Evolutionary conservation across 2,113 vertebrate species (phyloP).

Genomic region (Apodemus sylvaticus): DNA sequence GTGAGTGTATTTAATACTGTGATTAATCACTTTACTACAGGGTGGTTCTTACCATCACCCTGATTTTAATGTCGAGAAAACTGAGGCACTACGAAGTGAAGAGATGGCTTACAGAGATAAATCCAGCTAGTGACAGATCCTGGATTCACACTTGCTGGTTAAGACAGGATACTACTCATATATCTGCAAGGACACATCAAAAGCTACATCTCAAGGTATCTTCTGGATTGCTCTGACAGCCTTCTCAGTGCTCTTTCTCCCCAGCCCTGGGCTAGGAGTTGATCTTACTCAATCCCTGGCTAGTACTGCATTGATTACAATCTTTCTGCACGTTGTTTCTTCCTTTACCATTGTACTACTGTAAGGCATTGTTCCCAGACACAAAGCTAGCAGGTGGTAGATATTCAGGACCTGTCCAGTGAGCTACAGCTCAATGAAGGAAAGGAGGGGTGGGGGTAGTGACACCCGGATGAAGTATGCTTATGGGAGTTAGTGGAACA

Average conservation of each 20-base stretch:
- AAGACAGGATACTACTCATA: not conserved
- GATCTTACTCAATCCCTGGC: not conserved
- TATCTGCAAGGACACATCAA: not conserved
- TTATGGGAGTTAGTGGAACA: not conserved
- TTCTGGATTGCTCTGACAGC: too few relatives aligned
- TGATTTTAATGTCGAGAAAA: not conserved
- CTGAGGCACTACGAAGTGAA: not conserved
- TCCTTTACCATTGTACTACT: not conserved
- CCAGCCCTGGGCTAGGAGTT: rapidly evolving
- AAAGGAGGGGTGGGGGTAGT: not conserved
- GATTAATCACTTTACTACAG: too few relatives aligned
- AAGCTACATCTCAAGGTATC: not conserved
- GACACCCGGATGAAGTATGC: rapidly evolving
- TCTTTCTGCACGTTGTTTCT: not conserved
- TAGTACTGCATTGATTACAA: not conserved
- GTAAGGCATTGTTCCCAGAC: not conserved
- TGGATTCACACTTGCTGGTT: not conserved
- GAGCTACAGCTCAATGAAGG: not conserved
- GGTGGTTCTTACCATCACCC: not conserved
- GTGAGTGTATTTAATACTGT: not conserved
- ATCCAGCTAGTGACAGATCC: not conserved
- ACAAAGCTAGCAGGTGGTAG: too few relatives aligned
- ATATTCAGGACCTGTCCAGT: rapidly evolving
- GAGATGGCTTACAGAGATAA: not conserved
- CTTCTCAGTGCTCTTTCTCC: too few relatives aligned